These are phyloP conservation scores for Bujurquina vittata DNA, from an alignment of 2,113 vertebrate species.

Conservation along the genomic window DNA sequence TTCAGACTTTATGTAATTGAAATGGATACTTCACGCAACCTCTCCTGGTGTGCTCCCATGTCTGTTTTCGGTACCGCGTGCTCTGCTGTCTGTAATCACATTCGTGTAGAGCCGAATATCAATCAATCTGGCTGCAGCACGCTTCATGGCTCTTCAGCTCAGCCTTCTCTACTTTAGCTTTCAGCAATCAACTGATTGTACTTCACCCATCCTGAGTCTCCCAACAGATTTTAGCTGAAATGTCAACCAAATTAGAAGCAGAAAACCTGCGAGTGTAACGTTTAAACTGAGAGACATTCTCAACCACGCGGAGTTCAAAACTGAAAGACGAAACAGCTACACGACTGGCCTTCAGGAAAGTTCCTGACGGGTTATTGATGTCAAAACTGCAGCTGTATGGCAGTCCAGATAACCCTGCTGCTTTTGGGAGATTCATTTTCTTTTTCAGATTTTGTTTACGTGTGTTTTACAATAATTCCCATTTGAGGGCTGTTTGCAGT, in stretches of 20 bases:
- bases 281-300: slow-evolving; percentile 9
- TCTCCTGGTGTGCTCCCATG: background rate
- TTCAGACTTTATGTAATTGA: background rate
- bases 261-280: slow-evolving; percentile 25
- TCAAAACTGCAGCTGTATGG: slow-evolving; percentile 20
- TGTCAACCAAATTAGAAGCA: slow-evolving; percentile 68
- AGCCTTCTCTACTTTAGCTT: slow-evolving; percentile 31
- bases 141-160: slow-evolving; percentile 40
- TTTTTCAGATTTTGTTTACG: background rate
- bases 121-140: slow-evolving; percentile 31
- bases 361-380: slow-evolving; percentile 45
- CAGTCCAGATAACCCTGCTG: slow-evolving; percentile 26
- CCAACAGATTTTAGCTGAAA: slow-evolving; percentile 47
- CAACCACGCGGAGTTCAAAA: slow-evolving; percentile 12
- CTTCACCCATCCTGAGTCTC: slow-evolving; percentile 31
- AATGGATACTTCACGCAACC: background rate
- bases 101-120: slow-evolving; percentile 40
- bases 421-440: background rate
- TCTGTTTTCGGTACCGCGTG: background rate
- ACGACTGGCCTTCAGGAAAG: slow-evolving; percentile 26
- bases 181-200: slow-evolving; percentile 63
- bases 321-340: slow-evolving; percentile 13
- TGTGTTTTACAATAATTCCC: slow-evolving; percentile 31
- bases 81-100: slow-evolving; percentile 12
- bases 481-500: slow-evolving; percentile 27